These are phyloP conservation scores for Sebastiscus albofasciatus DNA, from an alignment of 2,797 vertebrate species.

Conservation along the genomic window DNA sequence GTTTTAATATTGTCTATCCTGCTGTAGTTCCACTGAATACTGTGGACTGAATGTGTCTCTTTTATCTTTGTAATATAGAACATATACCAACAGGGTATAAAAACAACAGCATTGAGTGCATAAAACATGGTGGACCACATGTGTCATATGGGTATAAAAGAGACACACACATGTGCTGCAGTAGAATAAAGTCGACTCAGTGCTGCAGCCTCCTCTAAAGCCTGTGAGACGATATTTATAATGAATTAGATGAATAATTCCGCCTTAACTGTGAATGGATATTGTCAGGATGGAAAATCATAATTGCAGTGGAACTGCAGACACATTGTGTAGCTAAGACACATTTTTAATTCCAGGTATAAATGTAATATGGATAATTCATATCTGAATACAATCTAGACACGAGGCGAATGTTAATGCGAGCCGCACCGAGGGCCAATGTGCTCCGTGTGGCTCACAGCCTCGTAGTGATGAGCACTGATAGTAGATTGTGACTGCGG, in stretches of 20 bases:
- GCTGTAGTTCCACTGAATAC: not conserved
- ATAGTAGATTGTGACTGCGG: not conserved
- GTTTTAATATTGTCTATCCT: not conserved
- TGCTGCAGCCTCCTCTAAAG: not conserved
- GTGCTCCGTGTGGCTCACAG: slow-evolving; percentile 6
- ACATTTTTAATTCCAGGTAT: slow-evolving; percentile 54
- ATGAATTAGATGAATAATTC: slow-evolving; percentile 22
- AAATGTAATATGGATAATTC: slow-evolving; percentile 64
- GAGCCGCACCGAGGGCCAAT: slow-evolving; percentile 3
- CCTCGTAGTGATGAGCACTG: slow-evolving; percentile 17
- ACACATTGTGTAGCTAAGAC: slow-evolving; percentile 7
- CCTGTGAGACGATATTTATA: slow-evolving; percentile 23
- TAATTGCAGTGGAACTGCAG: slow-evolving; percentile 33
- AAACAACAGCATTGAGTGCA: not conserved
- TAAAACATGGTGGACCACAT: not conserved
- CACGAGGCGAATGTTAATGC: slow-evolving; percentile 48
- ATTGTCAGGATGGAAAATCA: slow-evolving; percentile 22
- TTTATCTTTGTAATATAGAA: not conserved
- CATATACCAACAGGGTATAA: not conserved
- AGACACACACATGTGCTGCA: not conserved
- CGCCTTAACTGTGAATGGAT: slow-evolving; percentile 31
- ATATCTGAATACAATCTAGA: slow-evolving; percentile 53
- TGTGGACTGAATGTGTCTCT: not conserved
- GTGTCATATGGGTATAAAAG: not conserved
- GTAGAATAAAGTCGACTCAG: not conserved